Percentiles rank a stretch among this genome's conserved stretches.
These are phyloP conservation scores for Conger conger DNA, from an alignment of 2,113 vertebrate genomes.

Conservation along the genomic window DNA sequence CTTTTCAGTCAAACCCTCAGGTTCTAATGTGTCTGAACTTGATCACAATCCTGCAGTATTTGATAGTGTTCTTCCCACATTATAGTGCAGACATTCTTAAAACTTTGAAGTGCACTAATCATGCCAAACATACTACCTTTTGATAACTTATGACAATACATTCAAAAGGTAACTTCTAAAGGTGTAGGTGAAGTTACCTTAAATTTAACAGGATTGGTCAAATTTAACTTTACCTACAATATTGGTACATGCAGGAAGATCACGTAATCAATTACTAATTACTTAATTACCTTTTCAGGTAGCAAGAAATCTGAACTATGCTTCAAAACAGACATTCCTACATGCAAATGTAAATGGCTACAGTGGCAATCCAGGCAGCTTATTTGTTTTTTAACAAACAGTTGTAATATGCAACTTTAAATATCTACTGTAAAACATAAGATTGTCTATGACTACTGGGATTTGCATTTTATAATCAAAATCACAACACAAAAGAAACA, in stretches of 20 bases:
- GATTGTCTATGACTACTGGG: conserved; percentile 28
- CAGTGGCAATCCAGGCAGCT: conserved; percentile 43
- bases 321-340: conserved; percentile 19
- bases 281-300: neutral
- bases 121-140: neutral
- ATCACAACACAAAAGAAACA: conserved; percentile 35
- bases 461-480: conserved; percentile 26
- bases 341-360: conserved; percentile 40
- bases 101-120: neutral
- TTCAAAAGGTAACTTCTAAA: neutral
- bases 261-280: neutral
- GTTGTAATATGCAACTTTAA: conserved; percentile 45
- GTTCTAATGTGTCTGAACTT: neutral
- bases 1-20: conserved; percentile 26
- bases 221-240: neutral
- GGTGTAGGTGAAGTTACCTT: no score
- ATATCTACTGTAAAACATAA: conserved; percentile 47
- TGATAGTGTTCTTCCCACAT: conserved; percentile 6
- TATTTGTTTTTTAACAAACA: conserved; percentile 28
- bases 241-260: neutral
- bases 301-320: neutral
- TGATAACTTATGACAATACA: neutral
- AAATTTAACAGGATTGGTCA: no score
- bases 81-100: neutral
- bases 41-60: neutral